These are phyloP conservation scores for Pavo muticus DNA, from an alignment of 2,113 vertebrate species.

Conservation along the genomic window DNA sequence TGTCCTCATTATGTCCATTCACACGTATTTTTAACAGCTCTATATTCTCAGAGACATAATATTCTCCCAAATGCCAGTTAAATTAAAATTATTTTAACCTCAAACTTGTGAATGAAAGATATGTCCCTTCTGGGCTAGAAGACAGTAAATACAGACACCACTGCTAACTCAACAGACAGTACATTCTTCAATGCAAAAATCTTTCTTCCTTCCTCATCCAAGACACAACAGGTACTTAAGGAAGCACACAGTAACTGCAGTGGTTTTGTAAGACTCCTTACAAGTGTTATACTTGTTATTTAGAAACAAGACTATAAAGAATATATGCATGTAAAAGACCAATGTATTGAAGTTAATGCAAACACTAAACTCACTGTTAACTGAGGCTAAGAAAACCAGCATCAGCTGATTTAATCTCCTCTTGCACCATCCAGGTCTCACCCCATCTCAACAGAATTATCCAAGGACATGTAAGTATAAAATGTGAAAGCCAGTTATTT, in stretches of 20 bases:
- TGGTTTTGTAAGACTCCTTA: background rate
- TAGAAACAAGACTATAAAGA: background rate
- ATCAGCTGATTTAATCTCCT: background rate
- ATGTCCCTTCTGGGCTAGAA: background rate
- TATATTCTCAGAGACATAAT: background rate
- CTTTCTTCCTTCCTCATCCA: background rate
- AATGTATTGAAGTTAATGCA: background rate
- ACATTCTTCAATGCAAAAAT: background rate
- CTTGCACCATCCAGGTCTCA: background rate
- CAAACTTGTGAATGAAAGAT: background rate
- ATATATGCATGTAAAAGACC: background rate
- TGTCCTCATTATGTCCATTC: background rate
- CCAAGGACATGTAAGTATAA: background rate
- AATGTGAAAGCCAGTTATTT: background rate
- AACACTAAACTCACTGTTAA: background rate
- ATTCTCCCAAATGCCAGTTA: background rate
- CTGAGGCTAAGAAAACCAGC: background rate
- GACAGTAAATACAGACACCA: background rate
- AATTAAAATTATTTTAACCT: background rate
- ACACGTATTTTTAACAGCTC: background rate
- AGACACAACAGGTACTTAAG: background rate
- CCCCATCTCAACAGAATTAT: background rate
- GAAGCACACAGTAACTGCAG: background rate
- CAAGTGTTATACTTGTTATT: background rate
- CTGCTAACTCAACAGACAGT: background rate